Percentiles rank a stretch among this genome's conserved stretches.
These are phyloP conservation scores for Stenopsyche tienmushanensis DNA, from an alignment of 1,140 invertebrate species.

Conservation along the genomic window DNA sequence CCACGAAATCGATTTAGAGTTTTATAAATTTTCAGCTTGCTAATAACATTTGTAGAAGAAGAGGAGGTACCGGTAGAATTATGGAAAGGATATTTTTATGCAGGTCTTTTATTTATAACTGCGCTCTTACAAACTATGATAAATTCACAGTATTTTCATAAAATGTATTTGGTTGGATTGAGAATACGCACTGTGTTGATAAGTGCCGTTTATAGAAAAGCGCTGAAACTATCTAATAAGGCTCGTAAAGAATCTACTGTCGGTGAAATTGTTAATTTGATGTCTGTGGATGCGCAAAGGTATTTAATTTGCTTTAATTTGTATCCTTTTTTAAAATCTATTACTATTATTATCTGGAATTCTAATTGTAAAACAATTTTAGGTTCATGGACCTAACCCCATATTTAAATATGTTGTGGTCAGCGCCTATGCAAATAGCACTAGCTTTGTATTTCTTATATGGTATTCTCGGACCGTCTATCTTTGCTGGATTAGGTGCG, in stretches of 20 bases:
- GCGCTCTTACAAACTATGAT: conserved; percentile 87
- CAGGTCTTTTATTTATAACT: conserved; percentile 71
- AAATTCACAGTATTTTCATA: conserved; percentile 85
- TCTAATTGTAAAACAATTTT: conserved; percentile 50
- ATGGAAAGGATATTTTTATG: conserved; percentile 89
- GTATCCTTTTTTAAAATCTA: too few relatives aligned
- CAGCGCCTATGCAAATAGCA: conserved; percentile 88
- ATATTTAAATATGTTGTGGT: conserved; percentile 97
- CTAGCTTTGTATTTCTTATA: conserved; percentile 89
- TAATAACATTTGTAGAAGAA: conserved; percentile 68
- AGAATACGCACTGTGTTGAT: conserved; percentile 89
- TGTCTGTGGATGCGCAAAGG: conserved; percentile 82
- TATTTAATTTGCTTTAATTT: conserved; percentile 39
- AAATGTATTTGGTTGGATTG: conserved; percentile 90
- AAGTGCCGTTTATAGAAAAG: conserved; percentile 92
- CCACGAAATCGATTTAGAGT: conserved; percentile 8
- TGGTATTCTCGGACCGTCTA: conserved; percentile 79
- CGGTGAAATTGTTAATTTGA: conserved; percentile 91
- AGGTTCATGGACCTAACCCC: conserved; percentile 85
- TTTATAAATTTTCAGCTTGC: conserved; percentile 57
- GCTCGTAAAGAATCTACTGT: conserved; percentile 83
- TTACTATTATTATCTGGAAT: background rate
- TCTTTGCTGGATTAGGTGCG: conserved; percentile 85
- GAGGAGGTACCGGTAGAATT: conserved; percentile 63
- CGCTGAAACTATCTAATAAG: conserved; percentile 73